Evolutionary conservation across 1,140 invertebrate species (phyloP).

Genomic region (Watersipora subatra): DNA sequence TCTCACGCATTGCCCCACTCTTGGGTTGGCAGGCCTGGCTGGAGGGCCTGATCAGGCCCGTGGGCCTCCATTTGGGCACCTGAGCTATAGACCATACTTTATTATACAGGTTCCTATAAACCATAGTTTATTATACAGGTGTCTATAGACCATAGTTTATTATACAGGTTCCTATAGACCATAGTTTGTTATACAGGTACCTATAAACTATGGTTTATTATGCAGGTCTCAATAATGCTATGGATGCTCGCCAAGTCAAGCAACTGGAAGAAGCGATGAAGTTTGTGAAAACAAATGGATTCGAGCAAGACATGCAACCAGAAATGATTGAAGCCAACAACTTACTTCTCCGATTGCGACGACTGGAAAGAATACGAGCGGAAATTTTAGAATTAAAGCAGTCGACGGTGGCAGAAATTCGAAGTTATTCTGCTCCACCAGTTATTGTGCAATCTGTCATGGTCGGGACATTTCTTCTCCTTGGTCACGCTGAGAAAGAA

Average conservation of each 20-base stretch:
- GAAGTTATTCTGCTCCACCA: slow-evolving; percentile 33
- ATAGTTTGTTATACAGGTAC: too few relatives aligned
- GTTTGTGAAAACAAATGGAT: slow-evolving; percentile 28
- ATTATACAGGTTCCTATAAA: too few relatives aligned
- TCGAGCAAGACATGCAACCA: slow-evolving; percentile 22
- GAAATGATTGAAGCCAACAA: slow-evolving; percentile 26
- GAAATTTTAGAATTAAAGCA: slow-evolving; percentile 36
- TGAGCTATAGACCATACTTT: too few relatives aligned
- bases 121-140: too few relatives aligned
- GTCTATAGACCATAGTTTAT: too few relatives aligned
- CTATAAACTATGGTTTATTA: too few relatives aligned
- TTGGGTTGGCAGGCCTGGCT: too few relatives aligned
- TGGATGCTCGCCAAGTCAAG: slow-evolving; percentile 23
- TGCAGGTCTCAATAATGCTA: slow-evolving; percentile 24
- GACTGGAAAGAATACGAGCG: slow-evolving; percentile 32
- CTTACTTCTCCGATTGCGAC: slow-evolving; percentile 19
- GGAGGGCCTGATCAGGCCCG: too few relatives aligned
- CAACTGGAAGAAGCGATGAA: slow-evolving; percentile 29
- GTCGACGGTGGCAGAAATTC: slow-evolving; percentile 34
- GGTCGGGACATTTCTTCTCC: slow-evolving; percentile 29
- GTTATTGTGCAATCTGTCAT: slow-evolving; percentile 30
- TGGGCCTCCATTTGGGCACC: too few relatives aligned
- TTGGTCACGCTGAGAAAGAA: slow-evolving; percentile 33
- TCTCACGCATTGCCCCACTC: too few relatives aligned
- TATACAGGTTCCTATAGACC: too few relatives aligned